Percentiles rank a stretch among this genome's conserved stretches.
These are phyloP conservation scores for Crocuta crocuta DNA, from an alignment of 2,113 vertebrate species.

Conservation along the genomic window DNA sequence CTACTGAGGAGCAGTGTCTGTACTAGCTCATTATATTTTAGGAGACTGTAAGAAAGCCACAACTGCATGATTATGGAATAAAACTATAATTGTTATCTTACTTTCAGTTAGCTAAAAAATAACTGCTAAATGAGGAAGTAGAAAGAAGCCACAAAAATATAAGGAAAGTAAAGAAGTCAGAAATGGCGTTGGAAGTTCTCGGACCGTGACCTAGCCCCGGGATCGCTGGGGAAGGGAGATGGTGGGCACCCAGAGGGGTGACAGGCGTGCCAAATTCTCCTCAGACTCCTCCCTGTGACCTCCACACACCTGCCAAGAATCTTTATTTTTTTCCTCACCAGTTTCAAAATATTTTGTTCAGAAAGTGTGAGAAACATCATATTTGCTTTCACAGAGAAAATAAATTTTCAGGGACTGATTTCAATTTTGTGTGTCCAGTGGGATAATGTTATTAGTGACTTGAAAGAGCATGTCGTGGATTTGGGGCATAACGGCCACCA, in stretches of 20 bases:
- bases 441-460: background rate
- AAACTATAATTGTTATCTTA: background rate
- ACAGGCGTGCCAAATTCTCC: rapidly evolving
- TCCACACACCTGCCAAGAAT: background rate
- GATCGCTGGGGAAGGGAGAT: rapidly evolving
- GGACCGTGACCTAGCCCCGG: background rate
- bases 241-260: background rate
- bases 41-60: background rate
- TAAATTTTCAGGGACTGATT: background rate
- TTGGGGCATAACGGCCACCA: background rate
- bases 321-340: background rate
- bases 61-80: background rate
- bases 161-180: background rate
- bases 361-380: background rate
- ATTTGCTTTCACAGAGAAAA: background rate
- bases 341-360: background rate
- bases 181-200: background rate
- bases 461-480: background rate
- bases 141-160: background rate
- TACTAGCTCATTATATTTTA: background rate
- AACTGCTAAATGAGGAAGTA: background rate
- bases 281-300: background rate
- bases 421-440: background rate
- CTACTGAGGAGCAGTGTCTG: background rate
- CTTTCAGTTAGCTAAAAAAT: background rate